Evolutionary conservation across 2,797 vertebrate genomes (phyloP).

Genomic region (Pampus argenteus): DNA sequence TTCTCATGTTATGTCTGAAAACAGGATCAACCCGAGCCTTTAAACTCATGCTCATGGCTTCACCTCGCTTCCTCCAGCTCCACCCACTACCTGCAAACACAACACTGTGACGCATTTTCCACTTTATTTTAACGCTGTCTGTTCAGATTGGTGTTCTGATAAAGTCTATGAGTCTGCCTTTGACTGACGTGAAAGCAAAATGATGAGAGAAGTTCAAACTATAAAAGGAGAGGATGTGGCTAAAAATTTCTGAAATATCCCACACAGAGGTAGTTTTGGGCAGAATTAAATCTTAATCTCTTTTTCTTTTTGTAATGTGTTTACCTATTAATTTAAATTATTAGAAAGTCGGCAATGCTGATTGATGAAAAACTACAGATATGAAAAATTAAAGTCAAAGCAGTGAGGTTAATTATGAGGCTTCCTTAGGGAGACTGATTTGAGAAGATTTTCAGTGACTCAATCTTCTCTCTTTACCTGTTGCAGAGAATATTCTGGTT

Average conservation of each 20-base stretch:
- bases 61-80: slow-evolving; percentile 44
- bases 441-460: slow-evolving; percentile 15
- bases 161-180: not conserved
- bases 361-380: not conserved
- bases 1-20: slow-evolving; percentile 31
- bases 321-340: slow-evolving; percentile 1
- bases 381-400: not conserved
- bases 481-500: slow-evolving; percentile 80
- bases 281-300: not conserved
- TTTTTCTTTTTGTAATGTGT: slow-evolving; percentile 5
- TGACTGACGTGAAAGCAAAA: not conserved
- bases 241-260: not conserved
- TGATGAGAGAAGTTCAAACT: not conserved
- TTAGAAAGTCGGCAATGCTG: not conserved
- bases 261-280: not conserved
- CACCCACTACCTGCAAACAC: slow-evolving; percentile 54
- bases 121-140: not conserved
- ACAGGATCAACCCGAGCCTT: slow-evolving; percentile 19
- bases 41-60: slow-evolving; percentile 26
- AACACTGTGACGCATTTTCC: slow-evolving; percentile 61
- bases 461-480: slow-evolving; percentile 76
- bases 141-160: not conserved
- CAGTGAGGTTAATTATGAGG: not conserved
- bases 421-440: slow-evolving; percentile 21
- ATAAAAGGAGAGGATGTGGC: not conserved